Evolutionary conservation across 30 jellyfish, hydroid and myxozoan species (phyloP).

Genomic region (Nemopilema nomurai): DNA sequence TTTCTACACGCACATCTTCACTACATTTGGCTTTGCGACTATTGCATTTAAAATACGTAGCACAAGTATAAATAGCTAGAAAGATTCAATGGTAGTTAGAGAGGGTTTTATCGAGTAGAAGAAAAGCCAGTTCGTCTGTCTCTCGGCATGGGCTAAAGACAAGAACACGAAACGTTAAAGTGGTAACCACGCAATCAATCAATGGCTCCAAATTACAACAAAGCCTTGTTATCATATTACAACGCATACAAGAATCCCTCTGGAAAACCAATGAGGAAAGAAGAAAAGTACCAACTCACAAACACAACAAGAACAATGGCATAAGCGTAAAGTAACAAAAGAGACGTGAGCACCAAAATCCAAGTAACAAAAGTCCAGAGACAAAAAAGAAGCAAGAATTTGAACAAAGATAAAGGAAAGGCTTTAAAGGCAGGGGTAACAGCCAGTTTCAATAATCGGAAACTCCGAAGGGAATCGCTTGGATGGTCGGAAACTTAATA

Average conservation of each 20-base stretch:
- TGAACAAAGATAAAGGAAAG: constrained; percentile 11
- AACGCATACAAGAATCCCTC: constrained; percentile 10
- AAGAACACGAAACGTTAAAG: too few relatives aligned
- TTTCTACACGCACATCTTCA: too few relatives aligned
- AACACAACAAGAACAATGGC: constrained; percentile 17
- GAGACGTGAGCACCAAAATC: constrained; percentile 4
- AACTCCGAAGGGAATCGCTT: constrained; percentile 36
- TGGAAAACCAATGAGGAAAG: constrained; percentile 4
- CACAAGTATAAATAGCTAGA: too few relatives aligned
- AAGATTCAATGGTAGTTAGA: too few relatives aligned
- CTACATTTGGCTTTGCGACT: too few relatives aligned
- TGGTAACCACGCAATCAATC: too few relatives aligned
- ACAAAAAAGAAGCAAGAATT: neutral
- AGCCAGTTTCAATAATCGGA: constrained; percentile 23
- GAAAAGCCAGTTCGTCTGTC: too few relatives aligned
- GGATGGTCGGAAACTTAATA: constrained; percentile 25
- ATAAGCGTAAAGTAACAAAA: constrained; percentile 21
- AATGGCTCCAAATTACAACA: constrained; percentile 17
- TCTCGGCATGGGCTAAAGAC: too few relatives aligned
- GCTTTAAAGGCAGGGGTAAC: constrained; percentile 16
- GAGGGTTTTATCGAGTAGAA: too few relatives aligned
- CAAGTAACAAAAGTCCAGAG: neutral
- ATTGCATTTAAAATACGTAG: too few relatives aligned
- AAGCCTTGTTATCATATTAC: neutral
- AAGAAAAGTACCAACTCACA: constrained; percentile 15